A percentile compares a stretch with the other conserved stretches of the same genome.
Conservation (phyloP, 1,140 invertebrate species). For the Maniola jurtina region DNA sequence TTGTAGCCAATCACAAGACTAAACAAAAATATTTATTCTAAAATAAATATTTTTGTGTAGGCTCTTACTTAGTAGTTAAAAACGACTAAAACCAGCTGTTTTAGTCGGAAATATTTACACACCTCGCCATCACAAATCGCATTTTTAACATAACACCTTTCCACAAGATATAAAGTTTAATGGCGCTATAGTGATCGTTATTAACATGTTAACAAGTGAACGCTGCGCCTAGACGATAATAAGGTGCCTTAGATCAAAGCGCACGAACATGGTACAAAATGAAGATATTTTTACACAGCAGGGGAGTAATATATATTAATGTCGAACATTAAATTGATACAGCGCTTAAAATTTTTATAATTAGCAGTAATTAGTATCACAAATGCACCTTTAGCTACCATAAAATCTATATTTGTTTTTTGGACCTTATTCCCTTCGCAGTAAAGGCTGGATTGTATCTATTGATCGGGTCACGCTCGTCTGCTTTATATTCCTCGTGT, state of each 20-base stretch:
- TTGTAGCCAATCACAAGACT: too few species aligned
- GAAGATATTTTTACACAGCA: constrained; percentile 36
- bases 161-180: constrained; percentile 36
- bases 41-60: too few species aligned
- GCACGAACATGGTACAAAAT: constrained; percentile 33
- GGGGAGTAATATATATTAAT: constrained; percentile 25
- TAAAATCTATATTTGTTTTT: constrained; percentile 5
- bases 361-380: constrained; percentile 38
- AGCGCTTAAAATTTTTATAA: constrained; percentile 37
- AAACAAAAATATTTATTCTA: too few species aligned
- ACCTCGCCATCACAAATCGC: constrained; percentile 22
- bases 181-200: constrained; percentile 34
- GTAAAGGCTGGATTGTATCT: constrained; percentile 27
- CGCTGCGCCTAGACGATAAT: constrained; percentile 39
- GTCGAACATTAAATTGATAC: constrained; percentile 37
- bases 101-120: constrained; percentile 19
- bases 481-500: constrained; percentile 32
- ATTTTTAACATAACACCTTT: constrained; percentile 27
- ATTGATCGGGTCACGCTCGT: constrained; percentile 18
- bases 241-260: constrained; percentile 33
- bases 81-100: too few species aligned
- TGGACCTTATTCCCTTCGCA: constrained; percentile 21
- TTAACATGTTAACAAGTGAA: constrained; percentile 40
- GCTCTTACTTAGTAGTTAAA: too few species aligned
- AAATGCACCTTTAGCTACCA: constrained; percentile 17